Base-by-base conservation (phyloP, 1,140 invertebrate species). In the Manduca sexta region DNA sequence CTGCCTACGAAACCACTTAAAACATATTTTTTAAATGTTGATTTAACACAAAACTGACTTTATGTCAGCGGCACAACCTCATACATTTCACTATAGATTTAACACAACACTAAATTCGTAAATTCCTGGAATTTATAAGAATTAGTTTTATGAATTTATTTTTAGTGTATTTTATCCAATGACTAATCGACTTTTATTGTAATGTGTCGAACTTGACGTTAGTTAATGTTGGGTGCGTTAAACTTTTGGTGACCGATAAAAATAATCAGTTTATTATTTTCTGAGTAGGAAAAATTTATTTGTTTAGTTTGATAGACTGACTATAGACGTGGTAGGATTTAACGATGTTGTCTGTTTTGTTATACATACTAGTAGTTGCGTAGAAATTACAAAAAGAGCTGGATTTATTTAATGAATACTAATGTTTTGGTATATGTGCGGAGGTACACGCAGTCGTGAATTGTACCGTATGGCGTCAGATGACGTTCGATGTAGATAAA, bases 401-500 rank as follows among this genome's bases (percentile, higher is more conserved):
- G n/a, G 21, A 35, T 35, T 12, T 35, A 12, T 35, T 35, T 35
- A 35, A 35, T n/a, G 4, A 34, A 12, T 4, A 12, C 34, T 35
- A 35, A n/a, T 13, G 6, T 35, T n/a, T 35, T n/a, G 30, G 12
- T 31, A n/a, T 31, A n/a, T 31, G n/a, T 1, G 6, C 34, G 14
- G 11, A 35, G 5, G n/a, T n/a, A 26, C 21, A 26, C 4, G 21
- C 4, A 5, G 21, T n/a, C 21, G 21, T 5, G 1, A 5, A 26
- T 8, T 26, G 4, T 26, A 26, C 21, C 21, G 21, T 13, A 12
- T 41, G 38, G 37, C 49, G 34, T 49, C 34, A 43, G 44, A 63
- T 64, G 52, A 46, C 52, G 54, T 64, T 66, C 69, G 57, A 53
- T 30, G 53, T 70, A 69, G 57, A 65, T 55, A 44, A 16, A 18